These are phyloP conservation scores for Lepeophtheirus nordmannii DNA, from an alignment of 2,888 invertebrate genomes.

Conservation along the genomic window DNA sequence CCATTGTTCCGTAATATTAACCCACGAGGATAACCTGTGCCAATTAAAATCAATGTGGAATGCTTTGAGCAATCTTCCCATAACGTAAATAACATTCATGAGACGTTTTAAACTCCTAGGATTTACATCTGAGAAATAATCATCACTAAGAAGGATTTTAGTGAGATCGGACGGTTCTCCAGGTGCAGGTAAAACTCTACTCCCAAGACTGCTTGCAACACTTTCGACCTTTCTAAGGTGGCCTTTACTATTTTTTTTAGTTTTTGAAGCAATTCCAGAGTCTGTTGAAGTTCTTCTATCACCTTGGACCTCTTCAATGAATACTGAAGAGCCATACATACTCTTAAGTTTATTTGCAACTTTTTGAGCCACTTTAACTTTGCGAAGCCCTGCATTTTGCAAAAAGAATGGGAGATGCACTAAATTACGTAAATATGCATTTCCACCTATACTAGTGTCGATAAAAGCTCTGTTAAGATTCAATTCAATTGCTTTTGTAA, in stretches of 20 bases:
- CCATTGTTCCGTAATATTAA: conserved; percentile 97
- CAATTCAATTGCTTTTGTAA: conserved; percentile 34
- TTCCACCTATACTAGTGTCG: conserved; percentile 83
- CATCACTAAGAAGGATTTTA: conserved; percentile 73
- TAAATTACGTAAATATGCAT: conserved; percentile 56
- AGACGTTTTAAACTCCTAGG: conserved; percentile 87
- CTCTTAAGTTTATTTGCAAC: conserved; percentile 40
- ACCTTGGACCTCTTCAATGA: background rate
- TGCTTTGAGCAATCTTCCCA: conserved; percentile 70
- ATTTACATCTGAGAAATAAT: conserved; percentile 97
- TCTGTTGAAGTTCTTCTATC: conserved; percentile 26
- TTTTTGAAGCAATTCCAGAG: background rate
- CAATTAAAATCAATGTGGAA: conserved; percentile 98
- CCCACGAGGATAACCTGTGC: conserved; percentile 94
- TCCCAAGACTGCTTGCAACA: conserved; percentile 75
- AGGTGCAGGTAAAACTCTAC: conserved; percentile 49
- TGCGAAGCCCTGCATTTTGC: conserved; percentile 83
- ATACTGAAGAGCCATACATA: conserved; percentile 27
- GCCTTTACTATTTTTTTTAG: conserved; percentile 27
- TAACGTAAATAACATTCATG: conserved; percentile 92
- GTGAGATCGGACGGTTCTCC: conserved; percentile 29
- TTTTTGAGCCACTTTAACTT: conserved; percentile 71
- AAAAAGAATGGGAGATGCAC: conserved; percentile 95
- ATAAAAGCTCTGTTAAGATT: conserved; percentile 35
- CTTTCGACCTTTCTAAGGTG: conserved; percentile 44